Evolutionary conservation across 2,888 invertebrate genomes (phyloP).

Genomic region (Alloplasta piceator): DNA sequence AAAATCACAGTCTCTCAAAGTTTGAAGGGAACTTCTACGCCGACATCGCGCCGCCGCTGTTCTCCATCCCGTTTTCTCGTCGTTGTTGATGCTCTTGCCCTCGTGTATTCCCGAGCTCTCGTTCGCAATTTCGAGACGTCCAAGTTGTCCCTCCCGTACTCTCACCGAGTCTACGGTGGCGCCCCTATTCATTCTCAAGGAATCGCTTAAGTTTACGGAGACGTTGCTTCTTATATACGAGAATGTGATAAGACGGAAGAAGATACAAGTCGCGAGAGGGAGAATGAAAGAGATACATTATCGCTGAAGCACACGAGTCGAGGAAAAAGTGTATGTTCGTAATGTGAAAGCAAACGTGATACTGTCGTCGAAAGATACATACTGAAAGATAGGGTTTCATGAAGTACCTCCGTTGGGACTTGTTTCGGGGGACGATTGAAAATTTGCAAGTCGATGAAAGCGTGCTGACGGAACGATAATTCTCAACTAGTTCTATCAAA

Average conservation of each 20-base stretch:
- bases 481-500: constrained; percentile 7
- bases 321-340: constrained; percentile 6
- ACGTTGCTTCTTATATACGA: constrained; percentile 35
- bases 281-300: constrained; percentile 38
- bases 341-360: constrained; percentile 2
- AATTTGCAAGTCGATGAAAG: constrained; percentile 58
- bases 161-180: constrained; percentile 19
- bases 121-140: constrained; percentile 66
- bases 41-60: constrained; percentile 30
- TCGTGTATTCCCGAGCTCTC: constrained; percentile 26
- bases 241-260: constrained; percentile 55
- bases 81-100: not conserved
- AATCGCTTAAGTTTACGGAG: constrained; percentile 67
- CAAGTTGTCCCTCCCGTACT: constrained; percentile 53
- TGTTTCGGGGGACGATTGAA: constrained; percentile 57
- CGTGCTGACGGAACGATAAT: constrained; percentile 31
- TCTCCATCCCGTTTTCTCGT: not conserved
- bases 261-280: constrained; percentile 30
- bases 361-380: not conserved
- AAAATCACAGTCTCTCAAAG: constrained; percentile 74
- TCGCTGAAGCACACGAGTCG: constrained; percentile 39
- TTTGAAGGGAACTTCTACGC: constrained; percentile 66
- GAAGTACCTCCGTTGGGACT: constrained; percentile 21
- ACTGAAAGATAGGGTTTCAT: constrained; percentile 14
- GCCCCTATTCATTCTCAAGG: constrained; percentile 43